Evolutionary conservation across 1,140 invertebrate genomes (phyloP).

Genomic region (Probaryconus sp.): DNA sequence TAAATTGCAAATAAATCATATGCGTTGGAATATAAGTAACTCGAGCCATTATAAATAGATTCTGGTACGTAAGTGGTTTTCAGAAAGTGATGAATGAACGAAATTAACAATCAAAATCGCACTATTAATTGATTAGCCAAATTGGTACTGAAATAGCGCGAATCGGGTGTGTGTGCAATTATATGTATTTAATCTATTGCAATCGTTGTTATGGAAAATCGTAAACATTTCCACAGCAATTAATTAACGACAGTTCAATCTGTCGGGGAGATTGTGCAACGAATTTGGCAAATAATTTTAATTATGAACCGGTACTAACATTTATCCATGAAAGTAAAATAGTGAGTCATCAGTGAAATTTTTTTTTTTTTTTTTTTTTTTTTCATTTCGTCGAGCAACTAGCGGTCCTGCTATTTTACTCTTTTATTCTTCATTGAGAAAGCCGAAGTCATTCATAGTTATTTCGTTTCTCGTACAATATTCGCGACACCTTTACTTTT

Average conservation of each 20-base stretch:
- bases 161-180: no score
- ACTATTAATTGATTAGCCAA: no score
- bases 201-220: slow-evolving; percentile 28
- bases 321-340: slow-evolving; percentile 21
- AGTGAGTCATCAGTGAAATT: slow-evolving; percentile 37
- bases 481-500: slow-evolving; percentile 6
- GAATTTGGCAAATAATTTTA: slow-evolving; percentile 32
- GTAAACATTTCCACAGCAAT: slow-evolving; percentile 28
- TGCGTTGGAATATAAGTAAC: no score
- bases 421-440: slow-evolving; percentile 35
- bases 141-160: no score
- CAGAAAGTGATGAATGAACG: no score
- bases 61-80: no score
- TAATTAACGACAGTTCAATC: slow-evolving; percentile 23
- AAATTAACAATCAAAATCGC: no score
- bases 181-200: slow-evolving; percentile 8
- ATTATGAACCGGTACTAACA: slow-evolving; percentile 23
- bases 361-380: no score
- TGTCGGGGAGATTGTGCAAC: slow-evolving; percentile 18
- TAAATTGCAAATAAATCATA: no score
- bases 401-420: neutral
- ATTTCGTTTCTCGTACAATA: slow-evolving; percentile 9
- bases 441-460: slow-evolving; percentile 43
- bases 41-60: no score
- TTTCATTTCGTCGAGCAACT: slow-evolving; percentile 5